Base-by-base conservation (phyloP, 2,888 invertebrate genomes). In the Caenorhabditis macrosperma region DNA sequence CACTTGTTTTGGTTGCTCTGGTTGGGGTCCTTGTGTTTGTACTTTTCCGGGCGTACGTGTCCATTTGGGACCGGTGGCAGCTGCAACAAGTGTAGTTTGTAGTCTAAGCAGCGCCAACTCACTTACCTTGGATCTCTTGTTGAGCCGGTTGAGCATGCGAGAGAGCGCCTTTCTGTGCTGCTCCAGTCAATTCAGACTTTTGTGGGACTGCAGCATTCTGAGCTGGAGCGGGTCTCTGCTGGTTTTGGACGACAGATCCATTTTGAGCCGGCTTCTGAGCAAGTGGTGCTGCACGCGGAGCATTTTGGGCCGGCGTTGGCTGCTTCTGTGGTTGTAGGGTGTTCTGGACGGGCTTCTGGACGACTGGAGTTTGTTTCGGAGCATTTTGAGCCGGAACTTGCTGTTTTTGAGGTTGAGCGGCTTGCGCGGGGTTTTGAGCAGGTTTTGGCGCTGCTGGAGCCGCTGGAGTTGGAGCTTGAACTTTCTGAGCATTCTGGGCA, bases 21-120 rank as follows among this genome's bases (percentile, higher is more conserved):
- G 71, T 33, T 81, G 78, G 0, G 82, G 84, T 4, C 74, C 79
- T 26, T 68, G 74, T 0, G 55, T 71, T n/a, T 55, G 57, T 4
- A 75, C 75, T 54, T 82, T 84, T 22, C 77, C 78, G 15, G 81
- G 81, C 2, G 83, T 75, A 44, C 82, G 67, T 44, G 55, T 75
- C 80, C 80, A 80, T 71, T 80, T 80, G 30, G 80, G 80, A 7
- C 76, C 80, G 20, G 75, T 33, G 0, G 82, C 79, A 1, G 79
- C 83, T 81, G 69, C 41, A 80, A 78, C 44, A 41, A n/a, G 7
- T 1, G n/a, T 22, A 52, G 15, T 7, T 35, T 12, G 10, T 50
- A 9, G 50, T 60, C 1, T 46, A 60, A 35, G n/a, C 10, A 33
- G 20, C 17, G 6, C 15, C 7, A 24, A 28, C 15, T 35, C 22